Percentiles rank a stretch among this genome's conserved stretches.
Evolutionary conservation across 2,113 vertebrate species (phyloP).

Genomic region (Dasyurus viverrinus): DNA sequence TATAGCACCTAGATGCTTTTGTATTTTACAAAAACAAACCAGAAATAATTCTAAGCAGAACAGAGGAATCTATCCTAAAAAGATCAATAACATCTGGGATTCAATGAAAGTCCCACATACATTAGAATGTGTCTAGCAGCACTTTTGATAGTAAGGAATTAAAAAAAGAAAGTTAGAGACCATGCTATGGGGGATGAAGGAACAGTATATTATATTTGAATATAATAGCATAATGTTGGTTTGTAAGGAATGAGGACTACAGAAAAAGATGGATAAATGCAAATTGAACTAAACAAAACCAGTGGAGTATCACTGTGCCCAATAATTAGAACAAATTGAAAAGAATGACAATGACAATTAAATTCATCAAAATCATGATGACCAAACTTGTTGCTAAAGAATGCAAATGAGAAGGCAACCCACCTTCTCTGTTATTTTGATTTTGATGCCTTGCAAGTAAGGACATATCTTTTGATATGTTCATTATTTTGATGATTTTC

Average conservation of each 20-base stretch:
- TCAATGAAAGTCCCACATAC: neutral
- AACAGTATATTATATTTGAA: neutral
- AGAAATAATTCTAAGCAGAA: neutral
- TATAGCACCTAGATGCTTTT: neutral
- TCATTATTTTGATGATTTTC: neutral
- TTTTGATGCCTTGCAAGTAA: neutral
- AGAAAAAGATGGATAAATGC: neutral
- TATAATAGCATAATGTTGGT: neutral
- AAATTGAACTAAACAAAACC: neutral
- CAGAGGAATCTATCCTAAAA: neutral
- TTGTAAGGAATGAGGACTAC: neutral
- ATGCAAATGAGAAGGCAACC: neutral
- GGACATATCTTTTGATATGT: neutral
- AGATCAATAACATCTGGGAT: neutral
- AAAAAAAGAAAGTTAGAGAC: neutral
- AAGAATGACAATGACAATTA: neutral
- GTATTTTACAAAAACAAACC: neutral
- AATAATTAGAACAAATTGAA: neutral
- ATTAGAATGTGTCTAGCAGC: neutral
- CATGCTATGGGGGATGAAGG: neutral
- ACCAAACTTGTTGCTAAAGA: neutral
- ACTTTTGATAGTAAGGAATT: neutral
- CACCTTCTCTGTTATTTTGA: neutral
- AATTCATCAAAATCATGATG: neutral
- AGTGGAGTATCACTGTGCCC: neutral